Evolutionary conservation across 2,888 invertebrate species (phyloP).

Genomic region (Zhuqinia jingwanae): DNA sequence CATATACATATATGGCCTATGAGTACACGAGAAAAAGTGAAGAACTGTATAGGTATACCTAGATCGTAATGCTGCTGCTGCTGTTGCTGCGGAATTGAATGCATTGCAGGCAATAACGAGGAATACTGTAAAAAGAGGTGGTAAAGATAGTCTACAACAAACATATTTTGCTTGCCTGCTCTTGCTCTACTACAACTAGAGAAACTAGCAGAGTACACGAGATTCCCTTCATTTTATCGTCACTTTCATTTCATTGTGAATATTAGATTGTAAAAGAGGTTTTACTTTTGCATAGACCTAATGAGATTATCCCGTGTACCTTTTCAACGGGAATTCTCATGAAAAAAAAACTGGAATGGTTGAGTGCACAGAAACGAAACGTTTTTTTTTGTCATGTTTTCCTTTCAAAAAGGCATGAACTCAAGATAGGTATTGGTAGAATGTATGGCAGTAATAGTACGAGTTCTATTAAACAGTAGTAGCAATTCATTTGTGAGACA

Average conservation of each 20-base stretch:
- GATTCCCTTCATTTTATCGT: constrained; percentile 58
- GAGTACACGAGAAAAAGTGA: too few species aligned
- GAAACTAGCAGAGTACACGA: constrained; percentile 46
- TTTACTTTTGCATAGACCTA: constrained; percentile 65
- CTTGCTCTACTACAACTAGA: not conserved
- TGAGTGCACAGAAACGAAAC: constrained; percentile 40
- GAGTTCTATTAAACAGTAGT: not conserved
- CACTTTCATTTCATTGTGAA: constrained; percentile 61
- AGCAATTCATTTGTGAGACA: constrained; percentile 28
- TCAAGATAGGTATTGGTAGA: not conserved
- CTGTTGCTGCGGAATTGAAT: too few species aligned
- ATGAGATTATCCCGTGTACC: constrained; percentile 67
- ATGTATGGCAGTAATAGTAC: not conserved
- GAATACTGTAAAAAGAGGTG: constrained; percentile 11
- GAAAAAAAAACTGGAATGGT: constrained; percentile 49
- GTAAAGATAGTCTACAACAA: not conserved
- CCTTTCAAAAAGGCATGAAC: not conserved
- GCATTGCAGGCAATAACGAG: constrained; percentile 64
- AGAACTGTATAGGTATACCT: constrained; percentile 2
- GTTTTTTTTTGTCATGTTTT: constrained; percentile 6
- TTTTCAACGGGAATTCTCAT: constrained; percentile 48
- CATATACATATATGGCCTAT: too few species aligned
- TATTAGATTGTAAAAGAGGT: constrained; percentile 56
- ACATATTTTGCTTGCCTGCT: not conserved
- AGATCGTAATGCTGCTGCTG: constrained; percentile 62